These are phyloP conservation scores for Zaprionus kolodkinae DNA, from an alignment of 1,140 invertebrate genomes.

Conservation along the genomic window DNA sequence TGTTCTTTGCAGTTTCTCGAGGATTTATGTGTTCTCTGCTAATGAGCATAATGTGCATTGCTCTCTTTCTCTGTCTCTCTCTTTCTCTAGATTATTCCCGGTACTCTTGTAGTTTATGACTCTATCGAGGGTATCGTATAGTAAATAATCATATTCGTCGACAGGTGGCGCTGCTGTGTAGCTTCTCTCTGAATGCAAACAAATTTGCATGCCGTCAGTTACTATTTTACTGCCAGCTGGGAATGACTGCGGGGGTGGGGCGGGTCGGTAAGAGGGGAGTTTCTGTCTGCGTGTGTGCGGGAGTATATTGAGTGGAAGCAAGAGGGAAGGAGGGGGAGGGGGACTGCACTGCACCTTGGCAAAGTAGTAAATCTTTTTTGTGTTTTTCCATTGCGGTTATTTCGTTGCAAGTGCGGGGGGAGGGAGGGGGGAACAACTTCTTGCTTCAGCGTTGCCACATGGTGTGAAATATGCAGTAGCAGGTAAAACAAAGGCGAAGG, in stretches of 20 bases:
- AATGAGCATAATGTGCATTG: background rate
- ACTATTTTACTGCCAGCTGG: conserved; percentile 81
- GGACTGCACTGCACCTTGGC: conserved; percentile 40
- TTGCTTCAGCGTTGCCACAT: conserved; percentile 71
- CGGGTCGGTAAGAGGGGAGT: conserved; percentile 4
- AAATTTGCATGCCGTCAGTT: conserved; percentile 83
- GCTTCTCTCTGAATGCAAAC: conserved; percentile 72
- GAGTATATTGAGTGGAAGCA: background rate
- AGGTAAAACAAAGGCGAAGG: conserved; percentile 65
- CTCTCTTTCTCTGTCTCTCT: background rate
- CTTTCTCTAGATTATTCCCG: background rate
- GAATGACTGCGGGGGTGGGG: conserved; percentile 32
- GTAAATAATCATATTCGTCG: conserved; percentile 12
- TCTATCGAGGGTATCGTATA: conserved; percentile 28
- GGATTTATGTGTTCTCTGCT: background rate
- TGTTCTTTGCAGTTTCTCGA: background rate
- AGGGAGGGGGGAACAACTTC: conserved; percentile 33
- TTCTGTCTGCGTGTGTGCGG: background rate
- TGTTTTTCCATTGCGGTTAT: conserved; percentile 72
- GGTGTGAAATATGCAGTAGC: conserved; percentile 76
- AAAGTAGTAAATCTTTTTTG: conserved; percentile 79
- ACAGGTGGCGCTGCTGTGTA: conserved; percentile 39
- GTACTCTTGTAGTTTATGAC: background rate
- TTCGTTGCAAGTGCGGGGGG: conserved; percentile 40
- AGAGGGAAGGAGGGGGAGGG: background rate